A percentile compares a stretch with the other conserved stretches of the same genome.
phyloP scores from a whole-genome alignment of 2,888 invertebrate genomes.

The Antheraea assamensis region DNA sequence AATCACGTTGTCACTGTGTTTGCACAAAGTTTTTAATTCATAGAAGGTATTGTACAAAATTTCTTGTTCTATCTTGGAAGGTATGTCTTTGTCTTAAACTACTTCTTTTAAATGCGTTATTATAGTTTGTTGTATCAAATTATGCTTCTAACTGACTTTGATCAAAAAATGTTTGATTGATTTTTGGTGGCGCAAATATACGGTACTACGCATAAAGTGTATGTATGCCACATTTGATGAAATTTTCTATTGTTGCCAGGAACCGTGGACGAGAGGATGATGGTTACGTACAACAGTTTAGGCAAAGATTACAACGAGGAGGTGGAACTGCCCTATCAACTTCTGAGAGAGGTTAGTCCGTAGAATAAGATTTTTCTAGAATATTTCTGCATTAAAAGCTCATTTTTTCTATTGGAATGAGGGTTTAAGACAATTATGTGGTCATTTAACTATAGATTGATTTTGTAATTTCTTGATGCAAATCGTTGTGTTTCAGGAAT shows the following conservation, averaged over 20 bases:
- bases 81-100: no score
- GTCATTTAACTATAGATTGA: background rate
- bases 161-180: no score
- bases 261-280: conserved; percentile 84
- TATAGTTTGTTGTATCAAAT: no score
- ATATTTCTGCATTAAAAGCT: background rate
- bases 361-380: background rate
- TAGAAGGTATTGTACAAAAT: no score
- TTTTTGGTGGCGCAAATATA: no score
- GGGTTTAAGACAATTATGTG: background rate
- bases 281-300: conserved; percentile 81
- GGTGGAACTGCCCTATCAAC: conserved; percentile 81
- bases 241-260: conserved; percentile 46
- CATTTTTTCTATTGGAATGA: background rate
- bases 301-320: conserved; percentile 79
- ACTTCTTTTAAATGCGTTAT: no score
- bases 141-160: no score
- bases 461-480: background rate
- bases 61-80: no score
- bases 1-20: no score
- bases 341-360: conserved; percentile 82
- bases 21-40: no score
- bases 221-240: background rate
- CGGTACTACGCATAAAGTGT: no score
- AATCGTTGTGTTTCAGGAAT: background rate